A percentile compares a stretch with the other conserved stretches of the same genome.
phyloP scores from a whole-genome alignment of 2,797 vertebrate species.

The Rhinichthys osculus region DNA sequence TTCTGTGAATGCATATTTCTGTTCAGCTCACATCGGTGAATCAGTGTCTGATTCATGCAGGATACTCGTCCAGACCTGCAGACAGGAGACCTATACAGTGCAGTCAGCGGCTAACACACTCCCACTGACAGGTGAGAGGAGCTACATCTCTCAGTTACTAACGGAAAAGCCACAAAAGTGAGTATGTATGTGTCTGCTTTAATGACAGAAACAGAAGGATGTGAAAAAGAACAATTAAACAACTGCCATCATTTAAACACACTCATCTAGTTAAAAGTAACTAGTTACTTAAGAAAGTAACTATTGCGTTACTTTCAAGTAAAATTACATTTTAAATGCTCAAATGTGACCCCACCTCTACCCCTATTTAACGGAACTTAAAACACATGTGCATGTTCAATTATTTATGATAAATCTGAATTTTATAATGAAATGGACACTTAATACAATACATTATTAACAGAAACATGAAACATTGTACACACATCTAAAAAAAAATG shows the following conservation, averaged over 20 bases:
- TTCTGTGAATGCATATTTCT: not conserved
- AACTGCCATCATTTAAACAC: not conserved
- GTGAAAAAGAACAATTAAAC: not conserved
- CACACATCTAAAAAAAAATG: too few species aligned
- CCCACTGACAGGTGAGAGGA: conserved; percentile 18
- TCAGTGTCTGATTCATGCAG: conserved; percentile 37
- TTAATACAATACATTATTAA: too few species aligned
- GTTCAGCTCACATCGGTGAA: not conserved
- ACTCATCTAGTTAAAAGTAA: not conserved
- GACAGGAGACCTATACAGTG: not conserved
- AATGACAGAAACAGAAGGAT: not conserved
- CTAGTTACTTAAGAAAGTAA: too few species aligned
- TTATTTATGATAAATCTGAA: too few species aligned
- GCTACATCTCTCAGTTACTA: not conserved
- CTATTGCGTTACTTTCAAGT: too few species aligned
- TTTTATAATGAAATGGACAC: too few species aligned
- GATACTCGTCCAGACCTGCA: conserved; percentile 1
- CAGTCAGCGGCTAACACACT: conserved; percentile 21
- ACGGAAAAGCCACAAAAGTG: not conserved
- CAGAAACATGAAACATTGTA: too few species aligned
- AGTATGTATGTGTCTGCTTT: not conserved
- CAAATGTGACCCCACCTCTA: too few species aligned
- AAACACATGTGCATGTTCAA: too few species aligned
- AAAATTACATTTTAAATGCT: too few species aligned
- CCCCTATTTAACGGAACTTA: too few species aligned